Evolutionary conservation across 2,888 invertebrate genomes (phyloP).

Genomic region (Leptura quadrifasciata): DNA sequence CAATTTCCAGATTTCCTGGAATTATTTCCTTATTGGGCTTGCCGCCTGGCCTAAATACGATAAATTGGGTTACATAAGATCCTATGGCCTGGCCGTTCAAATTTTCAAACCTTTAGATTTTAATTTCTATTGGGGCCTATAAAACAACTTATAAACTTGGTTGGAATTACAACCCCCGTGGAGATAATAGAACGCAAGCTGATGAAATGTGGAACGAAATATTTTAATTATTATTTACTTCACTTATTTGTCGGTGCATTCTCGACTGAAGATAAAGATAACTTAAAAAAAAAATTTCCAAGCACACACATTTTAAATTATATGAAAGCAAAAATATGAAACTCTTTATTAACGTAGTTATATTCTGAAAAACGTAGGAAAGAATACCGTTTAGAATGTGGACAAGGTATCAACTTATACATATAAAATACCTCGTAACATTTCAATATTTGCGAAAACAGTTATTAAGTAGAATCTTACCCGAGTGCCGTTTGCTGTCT

Average conservation of each 20-base stretch:
- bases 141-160: background rate
- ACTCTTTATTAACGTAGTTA: too few species aligned
- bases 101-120: background rate
- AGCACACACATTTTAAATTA: too few species aligned
- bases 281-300: too few species aligned
- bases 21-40: background rate
- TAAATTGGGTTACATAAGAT: background rate
- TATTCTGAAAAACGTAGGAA: too few species aligned
- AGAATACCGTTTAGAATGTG: too few species aligned
- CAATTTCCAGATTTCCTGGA: background rate
- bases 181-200: background rate
- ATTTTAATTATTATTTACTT: background rate
- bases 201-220: background rate
- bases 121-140: background rate
- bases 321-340: too few species aligned
- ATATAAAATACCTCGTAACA: too few species aligned
- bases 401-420: too few species aligned
- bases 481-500: slow-evolving; percentile 71
- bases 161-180: background rate
- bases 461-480: slow-evolving; percentile 63
- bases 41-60: background rate
- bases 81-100: background rate
- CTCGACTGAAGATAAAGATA: background rate
- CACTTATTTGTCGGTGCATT: background rate
- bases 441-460: background rate